Base-by-base conservation (phyloP, 64 coral and sea anemone genomes). In the Orbicella faveolata region DNA sequence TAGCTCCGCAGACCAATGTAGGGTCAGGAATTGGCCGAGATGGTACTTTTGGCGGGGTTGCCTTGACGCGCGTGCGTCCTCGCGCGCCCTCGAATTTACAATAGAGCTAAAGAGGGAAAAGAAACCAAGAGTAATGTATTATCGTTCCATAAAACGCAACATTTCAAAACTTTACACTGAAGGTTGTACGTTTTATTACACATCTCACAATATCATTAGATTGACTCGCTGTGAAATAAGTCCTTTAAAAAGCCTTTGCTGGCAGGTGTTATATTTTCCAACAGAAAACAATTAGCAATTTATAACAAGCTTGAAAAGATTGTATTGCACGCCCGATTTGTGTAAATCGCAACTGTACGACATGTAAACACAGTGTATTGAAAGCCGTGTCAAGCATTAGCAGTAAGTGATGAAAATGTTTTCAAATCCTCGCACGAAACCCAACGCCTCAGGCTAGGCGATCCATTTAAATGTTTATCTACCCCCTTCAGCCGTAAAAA, bases 1-100 rank as follows among this genome's bases (percentile, higher is more conserved):
- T 97, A n/a, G 74, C 67, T 17, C 92, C 87, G 2, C 68, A 77
- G 36, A n/a, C 36, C 20, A 52, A 53, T 44, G 59, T 25, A 63
- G 76, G 2, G 52, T 15, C 59, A 1, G 44, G n/a, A 0, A 61
- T 86, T 9, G 85, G 79, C 23, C 69, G 66, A 0, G 94, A 89
- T 33, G 86, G 89, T 39, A 95, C 69, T 9, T 83, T 55, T 30
- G 35, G 9, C 4, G 13, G 65, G 3, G 34, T 61, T 18, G 62
- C 11, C n/a, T 63, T 84, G 3, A 6, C 34, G 34, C 63, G 36
- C 20, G 20, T 69, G 12, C 16, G 23, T 3, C n/a, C 52, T 66
- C 81, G 81, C 17, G 34, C 13, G 4, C 13, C 14, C 19, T 69
- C 81, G 36, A 84, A 67, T 20, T 84, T 36, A 23, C 55, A 59